A percentile compares a stretch with the other conserved stretches of the same genome.
Evolutionary conservation across 2,888 invertebrate genomes (phyloP).

Genomic region (Pandemis cinnamomeana): DNA sequence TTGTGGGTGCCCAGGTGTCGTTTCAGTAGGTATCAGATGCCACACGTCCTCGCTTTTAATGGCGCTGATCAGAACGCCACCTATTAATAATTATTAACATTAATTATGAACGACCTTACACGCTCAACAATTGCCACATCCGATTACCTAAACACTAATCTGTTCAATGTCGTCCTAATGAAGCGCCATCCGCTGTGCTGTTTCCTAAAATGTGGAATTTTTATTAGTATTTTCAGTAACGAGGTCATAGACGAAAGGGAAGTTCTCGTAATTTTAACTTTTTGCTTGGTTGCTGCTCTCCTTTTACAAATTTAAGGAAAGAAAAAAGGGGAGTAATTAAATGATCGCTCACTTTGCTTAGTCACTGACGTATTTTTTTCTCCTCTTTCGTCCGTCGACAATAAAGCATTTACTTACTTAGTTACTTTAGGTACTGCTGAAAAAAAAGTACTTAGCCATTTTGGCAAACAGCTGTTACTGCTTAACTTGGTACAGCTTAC

Average conservation of each 20-base stretch:
- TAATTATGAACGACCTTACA: conserved; percentile 65
- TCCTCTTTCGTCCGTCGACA: too few species aligned
- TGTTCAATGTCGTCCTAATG: conserved; percentile 53
- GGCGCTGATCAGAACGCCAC: conserved; percentile 24
- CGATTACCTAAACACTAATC: conserved; percentile 57
- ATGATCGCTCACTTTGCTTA: too few species aligned
- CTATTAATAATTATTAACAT: conserved; percentile 64
- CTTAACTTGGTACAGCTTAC: too few species aligned
- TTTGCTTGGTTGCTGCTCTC: too few species aligned
- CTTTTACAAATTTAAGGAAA: too few species aligned
- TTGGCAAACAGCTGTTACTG: too few species aligned
- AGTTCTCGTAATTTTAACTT: background rate
- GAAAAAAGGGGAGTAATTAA: too few species aligned
- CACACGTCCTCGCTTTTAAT: conserved; percentile 23
- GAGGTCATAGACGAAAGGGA: background rate
- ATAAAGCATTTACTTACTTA: too few species aligned
- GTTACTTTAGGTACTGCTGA: too few species aligned
- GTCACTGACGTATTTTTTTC: too few species aligned
- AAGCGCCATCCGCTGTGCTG: conserved; percentile 28
- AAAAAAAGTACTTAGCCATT: too few species aligned
- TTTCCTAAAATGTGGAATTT: conserved; percentile 44
- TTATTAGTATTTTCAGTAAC: conserved; percentile 15
- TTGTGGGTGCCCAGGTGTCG: background rate
- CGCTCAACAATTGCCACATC: conserved; percentile 65
- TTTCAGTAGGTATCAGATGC: conserved; percentile 11